These are phyloP conservation scores for Platichthys stellatus DNA, from an alignment of 2,113 vertebrate genomes.

Conservation along the genomic window DNA sequence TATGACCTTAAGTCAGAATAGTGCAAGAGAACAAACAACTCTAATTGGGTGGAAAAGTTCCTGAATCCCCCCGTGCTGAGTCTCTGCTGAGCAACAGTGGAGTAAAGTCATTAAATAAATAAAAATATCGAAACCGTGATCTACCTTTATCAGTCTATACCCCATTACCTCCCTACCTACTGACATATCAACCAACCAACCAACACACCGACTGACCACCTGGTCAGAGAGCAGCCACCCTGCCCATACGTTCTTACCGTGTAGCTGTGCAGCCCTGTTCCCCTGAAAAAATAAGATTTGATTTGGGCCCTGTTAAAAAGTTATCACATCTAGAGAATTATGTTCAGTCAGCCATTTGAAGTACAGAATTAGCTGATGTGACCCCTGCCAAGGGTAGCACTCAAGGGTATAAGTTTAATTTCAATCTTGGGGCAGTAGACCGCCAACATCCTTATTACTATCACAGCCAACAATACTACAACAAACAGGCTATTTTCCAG, in stretches of 20 bases:
- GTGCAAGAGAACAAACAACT: constrained; percentile 22
- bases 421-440: constrained; percentile 21
- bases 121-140: background rate
- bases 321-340: constrained; percentile 37
- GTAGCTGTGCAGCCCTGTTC: constrained; percentile 1
- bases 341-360: constrained; percentile 43
- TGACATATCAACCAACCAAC: too few relatives aligned
- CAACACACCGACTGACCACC: too few relatives aligned
- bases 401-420: constrained; percentile 28
- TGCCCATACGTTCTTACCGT: constrained; percentile 1
- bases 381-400: constrained; percentile 29
- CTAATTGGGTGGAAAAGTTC: constrained; percentile 39
- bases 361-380: constrained; percentile 23
- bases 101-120: background rate
- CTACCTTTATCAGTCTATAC: too few relatives aligned
- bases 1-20: constrained; percentile 31
- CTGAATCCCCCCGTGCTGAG: constrained; percentile 41
- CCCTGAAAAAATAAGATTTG: constrained; percentile 20
- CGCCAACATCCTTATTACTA: constrained; percentile 9
- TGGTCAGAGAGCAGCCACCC: too few relatives aligned
- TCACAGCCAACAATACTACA: background rate
- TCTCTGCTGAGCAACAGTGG: constrained; percentile 31
- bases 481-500: constrained; percentile 9
- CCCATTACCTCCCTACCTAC: too few relatives aligned
- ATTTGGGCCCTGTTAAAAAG: constrained; percentile 43